A percentile compares a stretch with the other conserved stretches of the same genome.
phyloP scores from a whole-genome alignment of 2,797 vertebrate genomes.

The Microcaecilia unicolor region DNA sequence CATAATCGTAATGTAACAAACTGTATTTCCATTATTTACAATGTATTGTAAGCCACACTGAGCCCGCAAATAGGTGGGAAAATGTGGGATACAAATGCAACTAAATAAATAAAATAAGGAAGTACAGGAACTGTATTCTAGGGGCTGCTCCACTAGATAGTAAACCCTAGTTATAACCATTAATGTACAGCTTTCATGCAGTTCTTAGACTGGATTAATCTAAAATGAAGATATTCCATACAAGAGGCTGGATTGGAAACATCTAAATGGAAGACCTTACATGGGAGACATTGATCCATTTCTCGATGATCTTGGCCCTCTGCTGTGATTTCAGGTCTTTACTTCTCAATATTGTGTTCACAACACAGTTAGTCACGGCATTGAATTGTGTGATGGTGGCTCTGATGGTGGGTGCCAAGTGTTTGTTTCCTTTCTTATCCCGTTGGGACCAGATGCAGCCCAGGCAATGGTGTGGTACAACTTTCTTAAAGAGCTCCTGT shows the following conservation, averaged over 20 bases:
- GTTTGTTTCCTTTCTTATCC: conserved; percentile 83
- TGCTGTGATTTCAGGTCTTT: conserved; percentile 73
- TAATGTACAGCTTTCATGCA: no score
- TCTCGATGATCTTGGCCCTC: conserved; percentile 82
- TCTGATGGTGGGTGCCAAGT: conserved; percentile 74
- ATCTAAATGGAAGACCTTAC: conserved; percentile 39
- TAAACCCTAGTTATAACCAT: no score
- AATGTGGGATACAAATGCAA: no score
- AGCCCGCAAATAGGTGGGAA: no score
- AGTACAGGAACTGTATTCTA: no score
- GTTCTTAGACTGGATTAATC: background rate
- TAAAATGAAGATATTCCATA: conserved; percentile 3
- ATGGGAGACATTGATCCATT: conserved; percentile 88
- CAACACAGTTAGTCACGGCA: conserved; percentile 75
- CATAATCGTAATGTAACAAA: no score
- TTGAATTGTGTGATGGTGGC: conserved; percentile 92
- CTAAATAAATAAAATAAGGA: no score
- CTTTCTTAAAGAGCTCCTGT: conserved; percentile 84
- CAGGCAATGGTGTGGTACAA: conserved; percentile 88
- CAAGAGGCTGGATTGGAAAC: background rate
- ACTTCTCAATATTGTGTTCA: conserved; percentile 74
- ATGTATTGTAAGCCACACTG: no score
- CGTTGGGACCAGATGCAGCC: conserved; percentile 87
- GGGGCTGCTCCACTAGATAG: no score
- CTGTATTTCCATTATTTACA: no score